Conservation (phyloP, 2,113 vertebrate genomes). For the Excalfactoria chinensis region DNA sequence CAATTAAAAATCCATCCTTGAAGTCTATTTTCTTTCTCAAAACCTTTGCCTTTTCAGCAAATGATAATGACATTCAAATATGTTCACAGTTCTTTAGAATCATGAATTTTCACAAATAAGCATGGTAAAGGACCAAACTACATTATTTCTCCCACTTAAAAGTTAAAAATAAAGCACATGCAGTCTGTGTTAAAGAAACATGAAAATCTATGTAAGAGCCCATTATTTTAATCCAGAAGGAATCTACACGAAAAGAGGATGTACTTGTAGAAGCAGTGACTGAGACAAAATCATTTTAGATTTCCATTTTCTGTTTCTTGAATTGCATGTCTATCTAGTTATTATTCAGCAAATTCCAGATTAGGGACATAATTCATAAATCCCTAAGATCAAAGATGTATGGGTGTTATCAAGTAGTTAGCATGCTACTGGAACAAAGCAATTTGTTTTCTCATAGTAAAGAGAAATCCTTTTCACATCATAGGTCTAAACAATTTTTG, state of each 20-base stretch:
- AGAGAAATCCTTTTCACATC: neutral
- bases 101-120: neutral
- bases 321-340: neutral
- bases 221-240: neutral
- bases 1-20: neutral
- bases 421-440: neutral
- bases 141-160: accelerated
- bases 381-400: neutral
- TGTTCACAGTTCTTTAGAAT: neutral
- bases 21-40: neutral
- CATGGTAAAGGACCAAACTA: neutral
- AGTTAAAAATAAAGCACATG: neutral
- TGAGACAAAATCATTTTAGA: neutral
- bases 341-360: neutral
- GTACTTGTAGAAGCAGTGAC: neutral
- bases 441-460: neutral
- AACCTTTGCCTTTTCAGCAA: neutral
- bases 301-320: neutral
- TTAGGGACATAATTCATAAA: neutral
- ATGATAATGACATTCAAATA: neutral
- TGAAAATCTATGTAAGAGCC: neutral
- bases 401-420: neutral
- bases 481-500: neutral
- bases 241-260: no score
- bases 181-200: neutral